Percentiles rank a stretch among this genome's conserved stretches.
Evolutionary conservation across 2,113 vertebrate genomes (phyloP).

Genomic region (Hepsetus odoe): DNA sequence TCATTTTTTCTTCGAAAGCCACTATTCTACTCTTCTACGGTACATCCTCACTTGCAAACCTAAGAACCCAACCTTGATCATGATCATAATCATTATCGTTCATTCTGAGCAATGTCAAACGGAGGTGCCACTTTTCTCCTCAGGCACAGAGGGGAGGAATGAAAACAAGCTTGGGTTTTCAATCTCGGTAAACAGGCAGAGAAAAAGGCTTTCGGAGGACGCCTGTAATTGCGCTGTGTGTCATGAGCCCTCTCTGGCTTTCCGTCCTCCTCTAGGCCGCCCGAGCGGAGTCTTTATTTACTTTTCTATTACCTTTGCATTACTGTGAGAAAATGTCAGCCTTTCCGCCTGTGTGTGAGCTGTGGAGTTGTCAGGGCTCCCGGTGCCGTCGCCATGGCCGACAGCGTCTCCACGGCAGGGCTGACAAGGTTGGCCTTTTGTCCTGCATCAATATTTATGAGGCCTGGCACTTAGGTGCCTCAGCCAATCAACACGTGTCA

Average conservation of each 20-base stretch:
- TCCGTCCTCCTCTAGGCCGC: constrained; percentile 37
- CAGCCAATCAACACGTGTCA: constrained; percentile 54
- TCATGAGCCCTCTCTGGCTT: neutral
- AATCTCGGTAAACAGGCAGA: constrained; percentile 40
- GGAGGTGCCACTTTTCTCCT: constrained; percentile 12
- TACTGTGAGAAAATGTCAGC: constrained; percentile 61
- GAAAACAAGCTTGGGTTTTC: neutral
- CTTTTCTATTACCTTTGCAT: constrained; percentile 61
- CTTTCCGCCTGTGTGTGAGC: constrained; percentile 21
- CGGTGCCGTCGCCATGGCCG: constrained; percentile 9
- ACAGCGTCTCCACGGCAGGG: constrained; percentile 26
- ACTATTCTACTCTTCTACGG: neutral
- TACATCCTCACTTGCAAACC: neutral
- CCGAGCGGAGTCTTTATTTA: constrained; percentile 56
- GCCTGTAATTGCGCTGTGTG: constrained; percentile 42
- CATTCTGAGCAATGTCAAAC: constrained; percentile 32
- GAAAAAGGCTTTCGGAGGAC: neutral
- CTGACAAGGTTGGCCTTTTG: constrained; percentile 50
- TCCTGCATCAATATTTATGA: constrained; percentile 24
- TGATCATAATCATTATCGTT: constrained; percentile 6
- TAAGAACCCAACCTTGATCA: constrained; percentile 5
- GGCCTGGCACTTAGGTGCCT: constrained; percentile 36
- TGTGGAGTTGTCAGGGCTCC: constrained; percentile 34
- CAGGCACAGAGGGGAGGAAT: constrained; percentile 7
- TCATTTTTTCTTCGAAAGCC: neutral